Evolutionary conservation across 2,113 vertebrate species (phyloP).

Genomic region (Hyperopisus bebe): DNA sequence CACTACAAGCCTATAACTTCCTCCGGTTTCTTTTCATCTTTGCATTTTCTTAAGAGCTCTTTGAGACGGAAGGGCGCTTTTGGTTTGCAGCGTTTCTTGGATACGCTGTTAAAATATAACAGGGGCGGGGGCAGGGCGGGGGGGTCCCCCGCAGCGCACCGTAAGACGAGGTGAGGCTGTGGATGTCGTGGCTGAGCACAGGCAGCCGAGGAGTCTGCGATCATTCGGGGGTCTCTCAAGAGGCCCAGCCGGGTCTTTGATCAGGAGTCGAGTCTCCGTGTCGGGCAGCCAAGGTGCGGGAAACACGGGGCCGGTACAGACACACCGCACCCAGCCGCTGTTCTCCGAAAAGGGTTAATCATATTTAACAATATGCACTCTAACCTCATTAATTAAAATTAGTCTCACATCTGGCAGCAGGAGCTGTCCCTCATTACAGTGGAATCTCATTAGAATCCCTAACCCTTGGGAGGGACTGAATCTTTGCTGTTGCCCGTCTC

Average conservation of each 20-base stretch:
- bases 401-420: slow-evolving; percentile 29
- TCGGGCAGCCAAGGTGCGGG: not conserved
- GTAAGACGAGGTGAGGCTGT: not conserved
- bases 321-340: slow-evolving; percentile 31
- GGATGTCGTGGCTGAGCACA: not conserved
- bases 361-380: slow-evolving; percentile 29
- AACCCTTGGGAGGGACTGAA: slow-evolving; percentile 14
- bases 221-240: not conserved
- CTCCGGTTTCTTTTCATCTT: not conserved
- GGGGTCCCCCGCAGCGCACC: not conserved
- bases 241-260: slow-evolving; percentile 3
- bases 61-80: not conserved
- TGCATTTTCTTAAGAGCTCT: not conserved
- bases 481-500: slow-evolving; percentile 3
- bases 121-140: no score
- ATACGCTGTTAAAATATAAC: not conserved
- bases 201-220: not conserved
- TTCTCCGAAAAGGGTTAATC: slow-evolving; percentile 29
- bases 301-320: not conserved
- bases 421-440: slow-evolving; percentile 28
- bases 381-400: slow-evolving; percentile 33
- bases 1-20: not conserved
- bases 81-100: not conserved
- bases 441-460: slow-evolving; percentile 24
- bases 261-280: not conserved